phyloP scores from a whole-genome alignment of 2,888 invertebrate species.

The Marronus borbonicus region DNA sequence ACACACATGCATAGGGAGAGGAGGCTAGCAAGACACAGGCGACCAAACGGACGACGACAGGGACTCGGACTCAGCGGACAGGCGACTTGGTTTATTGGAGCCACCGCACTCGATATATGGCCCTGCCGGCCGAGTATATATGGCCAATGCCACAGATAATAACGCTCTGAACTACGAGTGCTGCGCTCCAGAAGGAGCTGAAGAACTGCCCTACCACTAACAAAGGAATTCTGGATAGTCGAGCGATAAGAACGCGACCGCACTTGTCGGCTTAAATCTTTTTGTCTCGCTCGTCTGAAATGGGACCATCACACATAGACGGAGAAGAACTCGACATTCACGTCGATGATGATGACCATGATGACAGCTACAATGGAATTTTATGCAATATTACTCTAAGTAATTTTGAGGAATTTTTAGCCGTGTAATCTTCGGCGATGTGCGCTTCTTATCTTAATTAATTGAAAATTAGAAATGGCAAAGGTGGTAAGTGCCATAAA shows the following conservation, averaged over 20 bases:
- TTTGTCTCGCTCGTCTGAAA: slow-evolving; percentile 43
- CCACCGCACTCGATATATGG: slow-evolving; percentile 55
- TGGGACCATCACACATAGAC: slow-evolving; percentile 44
- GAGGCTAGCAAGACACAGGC: slow-evolving; percentile 24
- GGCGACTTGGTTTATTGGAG: slow-evolving; percentile 58
- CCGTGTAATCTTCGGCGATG: no score
- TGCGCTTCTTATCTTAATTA: no score
- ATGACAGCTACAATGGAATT: slow-evolving; percentile 21
- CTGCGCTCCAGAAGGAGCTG: slow-evolving; percentile 49
- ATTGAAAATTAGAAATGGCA: no score
- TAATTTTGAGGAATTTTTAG: neutral
- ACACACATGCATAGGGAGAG: slow-evolving; percentile 27
- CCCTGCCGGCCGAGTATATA: slow-evolving; percentile 56
- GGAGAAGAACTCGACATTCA: slow-evolving; percentile 33
- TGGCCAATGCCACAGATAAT: slow-evolving; percentile 59
- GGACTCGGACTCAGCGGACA: slow-evolving; percentile 45
- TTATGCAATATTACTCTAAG: neutral
- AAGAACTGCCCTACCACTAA: slow-evolving; percentile 49
- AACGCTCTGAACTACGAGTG: slow-evolving; percentile 55
- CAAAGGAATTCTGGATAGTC: slow-evolving; percentile 49
- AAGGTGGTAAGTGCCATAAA: no score
- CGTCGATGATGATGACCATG: slow-evolving; percentile 41
- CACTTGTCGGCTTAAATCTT: slow-evolving; percentile 50
- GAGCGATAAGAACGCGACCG: slow-evolving; percentile 48
- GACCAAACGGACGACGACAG: slow-evolving; percentile 46